Percentiles rank a stretch among this genome's conserved stretches.
Conservation (phyloP, 2,113 vertebrate species). For the Equus quagga region DNA sequence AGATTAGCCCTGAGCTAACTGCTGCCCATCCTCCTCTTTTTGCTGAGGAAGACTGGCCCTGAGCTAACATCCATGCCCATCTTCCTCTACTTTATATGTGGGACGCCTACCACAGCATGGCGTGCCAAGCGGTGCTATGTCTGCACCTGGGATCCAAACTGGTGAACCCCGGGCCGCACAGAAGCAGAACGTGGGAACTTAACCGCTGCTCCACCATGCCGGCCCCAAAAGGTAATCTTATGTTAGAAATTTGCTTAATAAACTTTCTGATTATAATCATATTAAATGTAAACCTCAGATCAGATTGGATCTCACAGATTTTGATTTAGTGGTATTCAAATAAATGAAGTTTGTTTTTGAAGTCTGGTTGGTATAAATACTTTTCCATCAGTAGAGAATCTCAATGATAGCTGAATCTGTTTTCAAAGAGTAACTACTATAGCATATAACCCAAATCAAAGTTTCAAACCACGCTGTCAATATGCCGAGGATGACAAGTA, state of each 20-base stretch:
- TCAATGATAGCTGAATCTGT: neutral
- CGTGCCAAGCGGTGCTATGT: too few relatives aligned
- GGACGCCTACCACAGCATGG: too few relatives aligned
- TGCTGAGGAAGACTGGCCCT: too few relatives aligned
- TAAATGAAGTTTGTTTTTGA: slow-evolving; percentile 3
- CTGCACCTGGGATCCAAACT: too few relatives aligned
- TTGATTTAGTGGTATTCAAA: slow-evolving; percentile 43
- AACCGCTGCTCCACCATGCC: too few relatives aligned
- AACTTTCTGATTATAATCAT: neutral
- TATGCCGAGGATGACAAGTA: neutral
- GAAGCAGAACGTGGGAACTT: too few relatives aligned
- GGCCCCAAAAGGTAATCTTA: too few relatives aligned
- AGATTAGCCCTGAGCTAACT: too few relatives aligned
- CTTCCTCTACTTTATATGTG: too few relatives aligned
- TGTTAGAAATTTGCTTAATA: neutral
- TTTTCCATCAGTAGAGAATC: neutral
- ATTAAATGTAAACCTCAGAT: slow-evolving; percentile 24
- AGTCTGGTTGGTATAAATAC: neutral
- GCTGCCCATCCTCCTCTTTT: too few relatives aligned
- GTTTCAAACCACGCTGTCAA: neutral
- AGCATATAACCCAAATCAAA: neutral
- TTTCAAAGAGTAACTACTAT: neutral
- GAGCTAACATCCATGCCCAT: too few relatives aligned
- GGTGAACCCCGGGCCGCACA: too few relatives aligned
- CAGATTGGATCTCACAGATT: neutral